Evolutionary conservation across 2,113 vertebrate genomes (phyloP).

Genomic region (Ginglymostoma cirratum): DNA sequence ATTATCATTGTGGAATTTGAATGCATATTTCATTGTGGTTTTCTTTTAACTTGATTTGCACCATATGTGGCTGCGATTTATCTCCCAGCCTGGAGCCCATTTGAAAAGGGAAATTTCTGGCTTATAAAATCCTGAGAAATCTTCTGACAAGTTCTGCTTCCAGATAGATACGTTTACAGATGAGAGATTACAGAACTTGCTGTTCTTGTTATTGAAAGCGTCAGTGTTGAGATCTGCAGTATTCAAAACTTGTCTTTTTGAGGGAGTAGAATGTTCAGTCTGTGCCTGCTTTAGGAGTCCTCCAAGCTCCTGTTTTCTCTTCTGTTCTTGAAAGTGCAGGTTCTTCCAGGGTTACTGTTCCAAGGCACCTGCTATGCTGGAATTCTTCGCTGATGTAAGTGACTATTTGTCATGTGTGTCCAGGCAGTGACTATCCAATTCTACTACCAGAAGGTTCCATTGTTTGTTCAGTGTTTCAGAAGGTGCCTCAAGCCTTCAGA

Average conservation of each 20-base stretch:
- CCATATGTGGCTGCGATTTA: constrained; percentile 1
- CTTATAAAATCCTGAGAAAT: not conserved
- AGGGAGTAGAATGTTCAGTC: not conserved
- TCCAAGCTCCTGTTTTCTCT: not conserved
- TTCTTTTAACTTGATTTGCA: not conserved
- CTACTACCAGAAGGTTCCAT: no score
- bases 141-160: not conserved
- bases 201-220: not conserved
- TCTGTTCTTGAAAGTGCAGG: not conserved
- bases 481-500: not conserved
- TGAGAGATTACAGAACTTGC: not conserved
- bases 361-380: not conserved
- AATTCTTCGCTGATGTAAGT: not conserved
- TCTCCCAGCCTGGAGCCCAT: not conserved
- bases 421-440: not conserved
- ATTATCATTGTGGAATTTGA: constrained; percentile 12
- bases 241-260: not conserved
- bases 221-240: not conserved
- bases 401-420: not conserved
- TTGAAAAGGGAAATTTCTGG: not conserved
- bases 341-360: not conserved
- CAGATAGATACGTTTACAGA: not conserved
- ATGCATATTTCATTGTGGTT: not conserved
- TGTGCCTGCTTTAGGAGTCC: not conserved
- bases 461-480: not conserved